Conservation (phyloP, 2,113 vertebrate species). For the Dipodomys spectabilis region DNA sequence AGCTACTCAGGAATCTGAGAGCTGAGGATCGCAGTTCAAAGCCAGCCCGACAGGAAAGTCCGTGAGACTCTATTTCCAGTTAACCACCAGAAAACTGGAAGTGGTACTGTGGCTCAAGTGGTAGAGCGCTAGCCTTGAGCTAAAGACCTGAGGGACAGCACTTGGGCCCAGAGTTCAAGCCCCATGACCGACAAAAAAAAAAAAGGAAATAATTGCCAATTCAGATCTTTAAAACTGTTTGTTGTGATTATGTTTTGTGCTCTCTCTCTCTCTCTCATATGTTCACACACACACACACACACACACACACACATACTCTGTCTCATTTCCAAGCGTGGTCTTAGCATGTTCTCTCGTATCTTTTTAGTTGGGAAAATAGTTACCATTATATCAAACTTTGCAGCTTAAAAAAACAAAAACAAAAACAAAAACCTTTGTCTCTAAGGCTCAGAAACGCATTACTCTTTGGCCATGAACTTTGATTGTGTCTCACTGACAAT, state of each 20-base stretch:
- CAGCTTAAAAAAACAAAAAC: conserved; percentile 7
- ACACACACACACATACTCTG: neutral
- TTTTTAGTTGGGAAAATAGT: neutral
- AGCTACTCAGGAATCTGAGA: no score
- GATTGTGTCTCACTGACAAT: conserved; percentile 50
- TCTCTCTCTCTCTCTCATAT: no score
- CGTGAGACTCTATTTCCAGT: no score
- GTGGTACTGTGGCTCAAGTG: no score
- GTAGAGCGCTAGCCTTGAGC: no score
- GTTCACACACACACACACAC: neutral
- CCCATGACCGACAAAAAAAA: no score
- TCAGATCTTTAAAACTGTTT: neutral
- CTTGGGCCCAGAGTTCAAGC: no score
- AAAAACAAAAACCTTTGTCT: neutral
- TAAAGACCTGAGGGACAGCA: no score
- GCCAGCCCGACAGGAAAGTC: no score
- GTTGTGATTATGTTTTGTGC: neutral
- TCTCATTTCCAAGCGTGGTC: neutral
- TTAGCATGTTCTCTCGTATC: neutral
- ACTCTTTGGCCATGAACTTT: neutral
- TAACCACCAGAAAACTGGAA: no score
- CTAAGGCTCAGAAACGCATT: conserved; percentile 32
- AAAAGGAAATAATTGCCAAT: neutral
- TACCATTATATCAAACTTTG: neutral
- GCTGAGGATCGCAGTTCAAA: no score